These are phyloP conservation scores for Bilobella aurantiaca DNA, from an alignment of 1,140 invertebrate species.

Conservation along the genomic window DNA sequence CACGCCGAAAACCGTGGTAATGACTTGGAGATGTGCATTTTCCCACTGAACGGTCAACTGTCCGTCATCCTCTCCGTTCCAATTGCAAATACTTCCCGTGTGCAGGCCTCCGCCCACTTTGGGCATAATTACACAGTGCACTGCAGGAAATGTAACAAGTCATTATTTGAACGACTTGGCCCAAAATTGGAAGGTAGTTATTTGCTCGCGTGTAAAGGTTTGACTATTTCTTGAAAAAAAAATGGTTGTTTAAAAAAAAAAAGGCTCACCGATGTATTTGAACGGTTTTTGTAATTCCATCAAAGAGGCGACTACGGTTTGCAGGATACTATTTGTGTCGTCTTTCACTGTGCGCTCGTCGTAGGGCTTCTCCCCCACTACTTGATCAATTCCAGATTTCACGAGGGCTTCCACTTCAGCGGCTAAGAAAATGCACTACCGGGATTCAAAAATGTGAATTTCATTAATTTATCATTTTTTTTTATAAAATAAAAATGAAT, in stretches of 20 bases:
- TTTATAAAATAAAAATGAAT: not conserved
- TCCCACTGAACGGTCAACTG: not conserved
- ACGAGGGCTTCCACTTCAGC: not conserved
- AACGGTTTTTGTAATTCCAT: slow-evolving; percentile 1
- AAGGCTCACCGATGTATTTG: not conserved
- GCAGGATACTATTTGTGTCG: not conserved
- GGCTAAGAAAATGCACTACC: not conserved
- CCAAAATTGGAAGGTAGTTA: not conserved
- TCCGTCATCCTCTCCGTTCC: not conserved
- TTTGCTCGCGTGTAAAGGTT: not conserved
- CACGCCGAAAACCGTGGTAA: not conserved
- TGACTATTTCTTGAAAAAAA: no score
- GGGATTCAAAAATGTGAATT: no score
- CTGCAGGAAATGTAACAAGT: not conserved
- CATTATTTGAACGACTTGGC: not conserved
- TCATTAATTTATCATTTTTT: no score
- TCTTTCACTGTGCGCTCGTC: not conserved
- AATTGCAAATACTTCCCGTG: not conserved
- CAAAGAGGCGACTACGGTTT: not conserved
- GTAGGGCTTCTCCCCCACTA: not conserved
- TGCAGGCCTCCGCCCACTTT: not conserved
- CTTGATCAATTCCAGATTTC: not conserved
- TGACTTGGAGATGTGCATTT: not conserved
- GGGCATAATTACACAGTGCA: not conserved
- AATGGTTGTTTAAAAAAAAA: not conserved